These are phyloP conservation scores for Henricia sp. DNA, from an alignment of 53 echinoderm and acorn worm genomes.

Conservation along the genomic window DNA sequence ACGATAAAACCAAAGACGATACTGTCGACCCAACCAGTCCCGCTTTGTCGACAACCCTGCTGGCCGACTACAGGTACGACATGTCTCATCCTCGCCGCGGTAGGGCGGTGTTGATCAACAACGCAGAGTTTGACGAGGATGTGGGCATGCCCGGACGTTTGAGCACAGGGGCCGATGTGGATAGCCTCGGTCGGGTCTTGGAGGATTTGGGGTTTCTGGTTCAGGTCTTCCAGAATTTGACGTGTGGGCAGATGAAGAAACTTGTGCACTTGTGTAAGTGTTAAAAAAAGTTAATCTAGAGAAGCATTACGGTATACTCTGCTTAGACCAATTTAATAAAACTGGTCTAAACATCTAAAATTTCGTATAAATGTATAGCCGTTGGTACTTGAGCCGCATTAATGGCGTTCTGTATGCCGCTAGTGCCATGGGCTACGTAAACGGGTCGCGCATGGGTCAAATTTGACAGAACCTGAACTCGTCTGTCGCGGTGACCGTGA, in stretches of 20 bases:
- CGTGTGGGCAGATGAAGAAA: constrained; percentile 23
- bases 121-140: constrained; percentile 59
- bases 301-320: no score
- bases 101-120: constrained; percentile 74
- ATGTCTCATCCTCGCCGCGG: constrained; percentile 68
- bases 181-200: constrained; percentile 51
- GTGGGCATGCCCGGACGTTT: constrained; percentile 68
- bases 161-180: constrained; percentile 69
- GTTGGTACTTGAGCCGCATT: no score
- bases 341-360: no score
- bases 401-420: no score
- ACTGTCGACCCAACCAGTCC: background rate
- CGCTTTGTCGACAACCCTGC: constrained; percentile 25
- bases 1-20: background rate
- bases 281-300: no score
- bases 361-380: no score
- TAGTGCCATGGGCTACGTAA: no score
- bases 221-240: constrained; percentile 42
- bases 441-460: no score
- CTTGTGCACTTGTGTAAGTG: constrained; percentile 28
- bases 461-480: no score
- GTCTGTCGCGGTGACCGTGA: no score
- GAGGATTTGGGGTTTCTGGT: constrained; percentile 63
- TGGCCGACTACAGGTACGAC: constrained; percentile 64
- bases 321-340: no score